Evolutionary conservation across 2,888 invertebrate species (phyloP).

Genomic region (Acanthosepion esculentum): DNA sequence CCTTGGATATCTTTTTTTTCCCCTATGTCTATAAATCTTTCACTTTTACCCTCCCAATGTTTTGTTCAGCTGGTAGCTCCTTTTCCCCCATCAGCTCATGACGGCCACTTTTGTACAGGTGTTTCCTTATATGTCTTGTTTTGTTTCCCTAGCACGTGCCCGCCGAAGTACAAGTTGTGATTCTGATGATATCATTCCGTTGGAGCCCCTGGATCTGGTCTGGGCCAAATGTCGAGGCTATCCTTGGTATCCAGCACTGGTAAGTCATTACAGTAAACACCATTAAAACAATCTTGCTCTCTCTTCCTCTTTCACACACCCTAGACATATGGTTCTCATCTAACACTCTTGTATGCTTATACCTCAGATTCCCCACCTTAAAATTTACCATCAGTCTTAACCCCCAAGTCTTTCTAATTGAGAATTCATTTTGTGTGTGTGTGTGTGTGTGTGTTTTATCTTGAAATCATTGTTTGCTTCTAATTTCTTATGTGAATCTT

Average conservation of each 20-base stretch:
- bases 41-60: neutral
- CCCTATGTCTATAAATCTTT: neutral
- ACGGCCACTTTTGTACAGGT: neutral
- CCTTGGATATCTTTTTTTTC: neutral
- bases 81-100: neutral
- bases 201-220: constrained; percentile 91
- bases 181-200: constrained; percentile 75
- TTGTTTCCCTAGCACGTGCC: constrained; percentile 58
- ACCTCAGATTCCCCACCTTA: neutral
- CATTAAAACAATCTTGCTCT: neutral
- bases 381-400: neutral
- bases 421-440: neutral
- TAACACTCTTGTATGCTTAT: constrained; percentile 5
- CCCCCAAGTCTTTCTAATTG: neutral
- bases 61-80: neutral
- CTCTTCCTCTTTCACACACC: neutral
- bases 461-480: neutral
- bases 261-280: constrained; percentile 66
- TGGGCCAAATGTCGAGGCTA: constrained; percentile 98
- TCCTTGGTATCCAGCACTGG: constrained; percentile 96
- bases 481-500: neutral
- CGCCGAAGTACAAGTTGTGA: constrained; percentile 68
- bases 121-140: constrained; percentile 34
- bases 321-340: neutral
- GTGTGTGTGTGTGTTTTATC: neutral